Percentiles rank a stretch among this genome's conserved stretches.
Evolutionary conservation across 2,113 vertebrate species (phyloP).

Genomic region (Callipepla californica): DNA sequence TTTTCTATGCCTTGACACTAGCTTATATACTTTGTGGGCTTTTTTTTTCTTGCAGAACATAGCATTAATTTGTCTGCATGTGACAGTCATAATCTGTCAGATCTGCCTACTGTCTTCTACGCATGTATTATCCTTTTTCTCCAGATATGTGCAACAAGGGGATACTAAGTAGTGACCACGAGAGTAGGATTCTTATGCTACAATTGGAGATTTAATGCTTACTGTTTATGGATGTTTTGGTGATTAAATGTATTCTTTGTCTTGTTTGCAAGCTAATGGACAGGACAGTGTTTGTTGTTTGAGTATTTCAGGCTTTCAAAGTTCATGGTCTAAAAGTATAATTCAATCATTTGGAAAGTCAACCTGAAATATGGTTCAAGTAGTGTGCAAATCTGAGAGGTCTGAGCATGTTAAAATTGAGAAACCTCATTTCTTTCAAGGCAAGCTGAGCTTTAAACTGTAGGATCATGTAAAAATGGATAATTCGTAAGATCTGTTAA

Average conservation of each 20-base stretch:
- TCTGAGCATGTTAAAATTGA: not conserved
- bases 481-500: not conserved
- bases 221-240: not conserved
- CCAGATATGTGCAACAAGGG: not conserved
- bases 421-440: not conserved
- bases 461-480: not conserved
- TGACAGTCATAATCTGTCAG: not conserved
- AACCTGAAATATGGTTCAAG: not conserved
- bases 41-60: not conserved
- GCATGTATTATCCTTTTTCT: not conserved
- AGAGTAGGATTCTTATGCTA: not conserved
- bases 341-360: not conserved
- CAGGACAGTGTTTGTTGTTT: not conserved
- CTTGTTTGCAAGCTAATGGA: not conserved
- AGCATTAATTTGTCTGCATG: not conserved
- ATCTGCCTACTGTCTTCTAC: not conserved
- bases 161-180: not conserved
- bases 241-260: conserved; percentile 3
- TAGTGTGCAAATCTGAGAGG: not conserved
- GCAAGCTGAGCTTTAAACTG: not conserved
- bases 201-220: not conserved
- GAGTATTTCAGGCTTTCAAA: not conserved
- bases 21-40: not conserved
- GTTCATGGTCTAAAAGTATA: not conserved
- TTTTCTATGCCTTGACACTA: not conserved